Evolutionary conservation across 2,888 invertebrate genomes (phyloP).

Genomic region (Thysanoteuthis rhombus): DNA sequence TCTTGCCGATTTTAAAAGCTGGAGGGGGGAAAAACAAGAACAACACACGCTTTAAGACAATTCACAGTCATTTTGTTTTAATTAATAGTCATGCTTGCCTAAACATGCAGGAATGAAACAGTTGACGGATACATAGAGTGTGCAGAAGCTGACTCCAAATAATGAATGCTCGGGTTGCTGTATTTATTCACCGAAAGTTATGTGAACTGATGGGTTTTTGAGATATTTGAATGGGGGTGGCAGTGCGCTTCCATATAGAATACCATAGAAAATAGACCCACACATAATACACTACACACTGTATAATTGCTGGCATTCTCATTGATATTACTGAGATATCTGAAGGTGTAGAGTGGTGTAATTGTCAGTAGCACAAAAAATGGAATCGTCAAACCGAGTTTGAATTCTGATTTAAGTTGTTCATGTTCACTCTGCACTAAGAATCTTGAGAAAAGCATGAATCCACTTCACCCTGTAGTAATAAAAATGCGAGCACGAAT

Average conservation of each 20-base stretch:
- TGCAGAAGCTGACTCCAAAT: background rate
- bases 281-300: background rate
- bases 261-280: background rate
- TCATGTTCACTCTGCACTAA: background rate
- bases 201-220: background rate
- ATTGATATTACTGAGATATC: background rate
- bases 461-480: background rate
- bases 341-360: background rate
- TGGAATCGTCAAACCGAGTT: background rate
- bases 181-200: background rate
- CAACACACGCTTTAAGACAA: background rate
- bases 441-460: too few species aligned
- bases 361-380: background rate
- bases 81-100: background rate
- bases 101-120: background rate
- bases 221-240: background rate
- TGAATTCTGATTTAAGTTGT: too few species aligned
- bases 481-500: too few species aligned
- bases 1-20: background rate
- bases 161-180: background rate
- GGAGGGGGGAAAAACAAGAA: background rate
- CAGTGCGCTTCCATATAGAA: background rate
- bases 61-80: background rate
- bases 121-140: background rate
- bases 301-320: background rate